Evolutionary conservation across 1,140 invertebrate species (phyloP).

Genomic region (Trigoniulus corallinus): DNA sequence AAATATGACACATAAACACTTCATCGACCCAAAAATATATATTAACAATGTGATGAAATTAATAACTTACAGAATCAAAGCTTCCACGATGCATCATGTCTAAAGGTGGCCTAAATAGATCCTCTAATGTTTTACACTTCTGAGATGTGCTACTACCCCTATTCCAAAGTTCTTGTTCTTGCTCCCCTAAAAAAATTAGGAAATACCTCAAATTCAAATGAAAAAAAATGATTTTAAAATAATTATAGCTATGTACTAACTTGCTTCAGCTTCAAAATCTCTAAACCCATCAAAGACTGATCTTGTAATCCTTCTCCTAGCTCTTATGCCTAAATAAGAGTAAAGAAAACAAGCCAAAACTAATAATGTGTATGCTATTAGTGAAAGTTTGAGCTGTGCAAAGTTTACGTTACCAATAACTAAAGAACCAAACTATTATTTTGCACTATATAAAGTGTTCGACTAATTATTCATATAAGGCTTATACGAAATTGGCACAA

Average conservation of each 20-base stretch:
- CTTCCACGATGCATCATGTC: slow-evolving; percentile 50
- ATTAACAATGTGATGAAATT: slow-evolving; percentile 4
- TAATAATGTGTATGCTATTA: too few relatives aligned
- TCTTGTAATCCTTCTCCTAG: slow-evolving; percentile 28
- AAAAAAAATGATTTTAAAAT: neutral
- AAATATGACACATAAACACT: slow-evolving; percentile 3
- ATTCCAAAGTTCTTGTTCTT: slow-evolving; percentile 29
- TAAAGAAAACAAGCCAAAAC: too few relatives aligned
- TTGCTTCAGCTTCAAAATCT: slow-evolving; percentile 44
- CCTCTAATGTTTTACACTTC: slow-evolving; percentile 43
- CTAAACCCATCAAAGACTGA: slow-evolving; percentile 47
- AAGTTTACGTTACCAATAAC: too few relatives aligned
- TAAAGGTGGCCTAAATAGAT: slow-evolving; percentile 54
- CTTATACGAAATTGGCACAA: too few relatives aligned
- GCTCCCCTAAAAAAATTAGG: slow-evolving; percentile 22
- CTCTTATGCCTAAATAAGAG: slow-evolving; percentile 20
- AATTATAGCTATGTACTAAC: slow-evolving; percentile 19
- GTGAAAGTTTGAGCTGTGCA: too few relatives aligned
- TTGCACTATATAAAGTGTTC: too few relatives aligned
- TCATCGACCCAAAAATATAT: slow-evolving; percentile 4
- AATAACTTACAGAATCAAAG: slow-evolving; percentile 32
- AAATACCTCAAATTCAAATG: neutral
- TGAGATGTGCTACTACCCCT: slow-evolving; percentile 19
- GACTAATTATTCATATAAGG: too few relatives aligned
- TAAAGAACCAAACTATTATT: too few relatives aligned